Evolutionary conservation across 2,888 invertebrate species (phyloP).

Genomic region (Scotopteryx bipunctaria): DNA sequence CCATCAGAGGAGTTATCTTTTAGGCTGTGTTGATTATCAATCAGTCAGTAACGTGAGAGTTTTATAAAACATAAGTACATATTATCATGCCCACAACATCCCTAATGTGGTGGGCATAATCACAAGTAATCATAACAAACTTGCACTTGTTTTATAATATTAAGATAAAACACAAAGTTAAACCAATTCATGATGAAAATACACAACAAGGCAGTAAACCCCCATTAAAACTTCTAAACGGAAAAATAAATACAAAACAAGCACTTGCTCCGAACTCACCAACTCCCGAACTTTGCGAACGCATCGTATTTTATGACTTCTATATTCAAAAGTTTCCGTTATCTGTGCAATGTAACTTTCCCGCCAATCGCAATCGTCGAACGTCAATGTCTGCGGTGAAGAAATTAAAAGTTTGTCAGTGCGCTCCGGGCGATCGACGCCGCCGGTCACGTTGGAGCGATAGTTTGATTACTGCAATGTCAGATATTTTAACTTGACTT

Average conservation of each 20-base stretch:
- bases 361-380: conserved; percentile 74
- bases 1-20: too few relatives aligned
- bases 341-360: conserved; percentile 76
- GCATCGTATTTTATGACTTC: conserved; percentile 58
- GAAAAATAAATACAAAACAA: conserved; percentile 24
- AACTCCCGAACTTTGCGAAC: conserved; percentile 44
- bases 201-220: conserved; percentile 29
- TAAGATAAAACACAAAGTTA: background rate
- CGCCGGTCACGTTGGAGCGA: conserved; percentile 55
- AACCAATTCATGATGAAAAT: conserved; percentile 7
- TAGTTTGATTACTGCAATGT: conserved; percentile 55
- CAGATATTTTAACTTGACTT: conserved; percentile 38
- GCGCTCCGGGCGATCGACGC: conserved; percentile 66
- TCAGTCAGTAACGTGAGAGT: too few relatives aligned
- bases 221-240: conserved; percentile 33
- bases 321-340: conserved; percentile 61
- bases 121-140: too few relatives aligned
- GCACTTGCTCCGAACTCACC: conserved; percentile 41
- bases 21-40: too few relatives aligned
- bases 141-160: too few relatives aligned
- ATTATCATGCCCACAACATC: too few relatives aligned
- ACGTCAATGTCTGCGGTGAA: conserved; percentile 74
- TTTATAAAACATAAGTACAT: too few relatives aligned
- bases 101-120: too few relatives aligned
- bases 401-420: conserved; percentile 80